Percentiles rank a stretch among this genome's conserved stretches.
phyloP scores from a whole-genome alignment of 2,888 invertebrate species.

The Tholera decimalis region DNA sequence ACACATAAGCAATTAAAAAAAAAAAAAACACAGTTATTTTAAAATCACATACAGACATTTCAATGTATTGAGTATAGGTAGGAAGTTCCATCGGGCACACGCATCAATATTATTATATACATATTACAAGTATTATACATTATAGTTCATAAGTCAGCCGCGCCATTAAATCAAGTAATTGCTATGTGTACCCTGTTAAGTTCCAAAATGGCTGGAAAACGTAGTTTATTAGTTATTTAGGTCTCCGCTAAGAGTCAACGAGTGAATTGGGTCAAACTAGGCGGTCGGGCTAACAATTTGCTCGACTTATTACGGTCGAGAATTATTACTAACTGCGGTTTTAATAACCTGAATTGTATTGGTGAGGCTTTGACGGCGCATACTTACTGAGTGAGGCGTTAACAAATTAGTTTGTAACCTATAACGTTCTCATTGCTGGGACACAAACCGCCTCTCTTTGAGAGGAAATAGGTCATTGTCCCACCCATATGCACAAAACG shows the following conservation, averaged over 20 bases:
- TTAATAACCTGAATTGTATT: slow-evolving; percentile 32
- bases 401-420: no score
- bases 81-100: not conserved
- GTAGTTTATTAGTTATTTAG: slow-evolving; percentile 49
- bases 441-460: no score
- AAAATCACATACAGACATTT: no score
- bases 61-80: no score
- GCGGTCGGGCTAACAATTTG: slow-evolving; percentile 46
- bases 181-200: not conserved
- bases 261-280: slow-evolving; percentile 60
- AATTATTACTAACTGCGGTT: slow-evolving; percentile 36
- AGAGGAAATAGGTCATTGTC: no score
- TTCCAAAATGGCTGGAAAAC: slow-evolving; percentile 28
- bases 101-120: not conserved
- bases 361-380: not conserved
- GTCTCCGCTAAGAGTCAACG: slow-evolving; percentile 42
- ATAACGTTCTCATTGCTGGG: no score
- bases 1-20: no score
- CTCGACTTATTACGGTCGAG: slow-evolving; percentile 42
- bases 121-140: not conserved
- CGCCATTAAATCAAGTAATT: slow-evolving; percentile 6
- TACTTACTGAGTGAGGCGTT: no score
- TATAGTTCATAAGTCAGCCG: not conserved
- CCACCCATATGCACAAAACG: no score
- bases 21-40: no score